Conservation (phyloP, 2,797 vertebrate species). For the Sebastes ruberrimus region DNA sequence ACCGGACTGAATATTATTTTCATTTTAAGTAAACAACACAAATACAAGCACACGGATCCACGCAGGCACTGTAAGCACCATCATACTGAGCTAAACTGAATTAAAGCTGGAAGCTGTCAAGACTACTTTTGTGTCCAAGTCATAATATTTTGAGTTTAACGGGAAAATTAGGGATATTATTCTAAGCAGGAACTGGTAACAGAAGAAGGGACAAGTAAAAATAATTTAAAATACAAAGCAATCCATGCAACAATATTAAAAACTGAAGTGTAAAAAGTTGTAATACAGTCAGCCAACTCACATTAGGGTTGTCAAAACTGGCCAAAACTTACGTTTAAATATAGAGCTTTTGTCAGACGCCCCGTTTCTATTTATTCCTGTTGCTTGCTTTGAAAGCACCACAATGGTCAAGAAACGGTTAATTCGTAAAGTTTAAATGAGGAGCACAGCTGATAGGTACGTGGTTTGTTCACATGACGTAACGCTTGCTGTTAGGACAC, state of each 20-base stretch:
- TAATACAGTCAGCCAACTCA: neutral
- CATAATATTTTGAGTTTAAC: neutral
- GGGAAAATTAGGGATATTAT: neutral
- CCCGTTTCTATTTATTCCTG: neutral
- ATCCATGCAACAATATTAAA: neutral
- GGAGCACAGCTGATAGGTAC: neutral
- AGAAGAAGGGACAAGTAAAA: neutral
- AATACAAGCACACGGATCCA: neutral
- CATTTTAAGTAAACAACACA: conserved; percentile 8
- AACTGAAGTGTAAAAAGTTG: neutral
- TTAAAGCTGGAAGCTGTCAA: neutral
- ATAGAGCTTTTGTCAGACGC: no score
- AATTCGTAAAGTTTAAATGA: neutral
- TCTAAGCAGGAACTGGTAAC: neutral
- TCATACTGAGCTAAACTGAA: neutral
- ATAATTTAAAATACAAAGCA: neutral
- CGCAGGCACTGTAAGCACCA: neutral
- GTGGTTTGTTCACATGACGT: neutral
- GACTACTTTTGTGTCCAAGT: neutral
- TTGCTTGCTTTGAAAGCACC: neutral
- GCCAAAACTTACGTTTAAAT: no score
- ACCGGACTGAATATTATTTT: conserved; percentile 7
- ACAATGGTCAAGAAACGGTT: no score
- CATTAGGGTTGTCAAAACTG: neutral
- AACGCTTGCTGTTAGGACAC: neutral